Percentiles rank a stretch among this genome's conserved stretches.
phyloP scores from a whole-genome alignment of 2,888 invertebrate genomes.

The Lepidonotus clava region DNA sequence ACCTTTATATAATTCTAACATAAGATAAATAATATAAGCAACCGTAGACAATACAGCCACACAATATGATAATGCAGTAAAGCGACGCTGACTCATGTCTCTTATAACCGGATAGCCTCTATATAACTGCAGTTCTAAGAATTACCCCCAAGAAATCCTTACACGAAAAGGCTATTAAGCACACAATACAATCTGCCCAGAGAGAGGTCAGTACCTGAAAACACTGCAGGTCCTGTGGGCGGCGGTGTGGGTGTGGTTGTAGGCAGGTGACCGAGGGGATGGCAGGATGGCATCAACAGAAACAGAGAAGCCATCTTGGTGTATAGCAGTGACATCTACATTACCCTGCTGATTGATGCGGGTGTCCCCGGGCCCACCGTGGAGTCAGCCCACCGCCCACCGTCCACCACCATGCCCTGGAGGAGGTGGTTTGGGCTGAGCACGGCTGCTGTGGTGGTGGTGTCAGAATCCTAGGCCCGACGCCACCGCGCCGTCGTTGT shows the following conservation, averaged over 20 bases:
- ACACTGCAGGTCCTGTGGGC: not conserved
- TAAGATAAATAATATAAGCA: too few relatives aligned
- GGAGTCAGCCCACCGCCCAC: not conserved
- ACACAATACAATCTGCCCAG: not conserved
- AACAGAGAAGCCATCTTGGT: slow-evolving; percentile 23
- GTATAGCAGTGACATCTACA: slow-evolving; percentile 27
- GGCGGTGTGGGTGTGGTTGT: not conserved
- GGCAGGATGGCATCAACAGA: slow-evolving; percentile 16
- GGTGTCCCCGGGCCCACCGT: not conserved
- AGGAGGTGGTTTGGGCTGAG: too few relatives aligned
- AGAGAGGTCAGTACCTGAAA: slow-evolving; percentile 24
- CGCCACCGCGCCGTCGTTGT: too few relatives aligned
- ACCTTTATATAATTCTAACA: too few relatives aligned
- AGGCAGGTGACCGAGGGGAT: not conserved
- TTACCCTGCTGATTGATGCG: slow-evolving; percentile 33
- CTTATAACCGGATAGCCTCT: too few relatives aligned
- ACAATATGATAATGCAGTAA: too few relatives aligned
- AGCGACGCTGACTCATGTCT: too few relatives aligned
- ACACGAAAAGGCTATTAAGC: slow-evolving; percentile 37
- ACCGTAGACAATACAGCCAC: too few relatives aligned
- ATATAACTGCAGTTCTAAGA: not conserved
- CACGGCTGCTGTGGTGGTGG: too few relatives aligned
- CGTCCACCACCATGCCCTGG: not conserved
- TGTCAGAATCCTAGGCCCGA: too few relatives aligned
- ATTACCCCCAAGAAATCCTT: not conserved